A percentile compares a stretch with the other conserved stretches of the same genome.
Conservation (phyloP, 2,888 invertebrate species). For the Trissonchulus latispiculum region DNA sequence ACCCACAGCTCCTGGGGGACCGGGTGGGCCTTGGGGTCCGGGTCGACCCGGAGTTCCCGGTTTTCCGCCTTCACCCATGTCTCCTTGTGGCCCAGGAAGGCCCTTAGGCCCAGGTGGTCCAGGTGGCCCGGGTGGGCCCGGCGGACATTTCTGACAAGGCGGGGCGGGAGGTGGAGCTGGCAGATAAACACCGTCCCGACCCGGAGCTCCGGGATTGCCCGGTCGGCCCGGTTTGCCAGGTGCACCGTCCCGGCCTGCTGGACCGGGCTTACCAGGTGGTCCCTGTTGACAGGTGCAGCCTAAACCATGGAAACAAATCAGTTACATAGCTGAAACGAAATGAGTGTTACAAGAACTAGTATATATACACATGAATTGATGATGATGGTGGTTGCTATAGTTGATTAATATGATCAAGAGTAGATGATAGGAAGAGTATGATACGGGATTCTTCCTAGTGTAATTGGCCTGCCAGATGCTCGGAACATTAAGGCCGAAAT, state of each 20-base stretch:
- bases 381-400: no score
- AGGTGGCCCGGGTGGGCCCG: constrained; percentile 24
- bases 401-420: no score
- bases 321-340: no score
- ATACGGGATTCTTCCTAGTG: no score
- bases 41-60: constrained; percentile 33
- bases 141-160: constrained; percentile 40
- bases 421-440: no score
- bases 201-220: constrained; percentile 38
- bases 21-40: constrained; percentile 35
- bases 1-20: constrained; percentile 38
- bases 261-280: constrained; percentile 35
- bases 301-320: no score
- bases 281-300: constrained; percentile 40
- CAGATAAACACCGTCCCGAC: constrained; percentile 35
- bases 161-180: constrained; percentile 43
- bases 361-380: no score
- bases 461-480: no score
- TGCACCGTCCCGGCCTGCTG: constrained; percentile 35
- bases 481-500: no score
- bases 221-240: constrained; percentile 39
- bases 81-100: constrained; percentile 35
- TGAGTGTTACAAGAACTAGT: no score
- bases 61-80: constrained; percentile 33
- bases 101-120: constrained; percentile 40